Base-by-base conservation (phyloP, 2,797 vertebrate genomes). In the Picus viridis region DNA sequence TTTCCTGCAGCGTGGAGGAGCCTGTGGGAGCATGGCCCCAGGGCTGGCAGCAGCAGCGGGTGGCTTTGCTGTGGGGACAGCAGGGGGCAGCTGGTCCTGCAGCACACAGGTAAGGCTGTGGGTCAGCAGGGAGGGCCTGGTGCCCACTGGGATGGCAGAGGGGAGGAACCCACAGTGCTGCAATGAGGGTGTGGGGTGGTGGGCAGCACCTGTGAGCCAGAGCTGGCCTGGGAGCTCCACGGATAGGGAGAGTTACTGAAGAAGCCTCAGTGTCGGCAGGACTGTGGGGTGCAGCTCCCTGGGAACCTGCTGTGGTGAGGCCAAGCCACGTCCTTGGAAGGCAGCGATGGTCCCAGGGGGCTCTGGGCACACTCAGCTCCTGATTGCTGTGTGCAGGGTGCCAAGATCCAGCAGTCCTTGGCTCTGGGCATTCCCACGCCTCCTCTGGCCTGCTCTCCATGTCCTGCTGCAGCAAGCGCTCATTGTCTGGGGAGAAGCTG, bases 1-100 rank as follows among this genome's bases (percentile, higher is more conserved):
- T 93, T 26, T 76, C 72, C 87, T 53, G 54, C 88, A 95, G 86
- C 68, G 2, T 92, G 92, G 74, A 80, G 73, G 70, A 49, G 56
- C 77, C 73, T 90, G 74, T 73, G 57, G 76, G 16, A 90, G 26
- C 41, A 45, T 14, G 47, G 93, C 36, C 80, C 19, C 83, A 3
- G 58, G 47, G 71, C 3, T 3, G 74, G 73, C 27, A 2, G 45
- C 45, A 32, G 65, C 64, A 26, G 77, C 39, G 8, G 79, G 3
- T 36, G 30, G 16, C 36, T 15, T 4, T 8, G 36, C n/a, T 5
- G 18, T 8, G n/a, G n/a, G n/a, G 34, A 7, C 20, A 0, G n/a
- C 30, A 3, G 9, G 7, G 34, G 13, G 13, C 16, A 2, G 43
- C 58, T 1, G 29, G 73, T 30, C 27, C 36, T 17, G 27, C 45